Base-by-base conservation (phyloP, 2,888 invertebrate genomes). In the Ophion obscuratus region DNA sequence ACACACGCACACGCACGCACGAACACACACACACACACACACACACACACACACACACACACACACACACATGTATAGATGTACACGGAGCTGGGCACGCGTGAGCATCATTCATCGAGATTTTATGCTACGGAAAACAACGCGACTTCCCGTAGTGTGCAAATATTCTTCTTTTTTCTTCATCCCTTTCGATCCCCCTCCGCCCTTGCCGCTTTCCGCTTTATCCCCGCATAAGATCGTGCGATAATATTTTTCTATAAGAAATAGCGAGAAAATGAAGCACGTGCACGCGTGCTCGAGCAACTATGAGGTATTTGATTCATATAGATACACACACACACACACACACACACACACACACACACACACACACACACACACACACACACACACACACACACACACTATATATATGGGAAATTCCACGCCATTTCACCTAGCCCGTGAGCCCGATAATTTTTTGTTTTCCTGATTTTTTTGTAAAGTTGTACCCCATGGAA, bases 71-170 rank as follows among this genome's bases (percentile, higher is more conserved):
- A 24, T 1, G 2, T 31, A 31, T 31, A 31, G 3, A 31, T 20
- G 27, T 6, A 47, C n/a, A 24, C 57, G 68, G 44, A 78, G 71
- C 11, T 24, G 71, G 85, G 83, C 83, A 83, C 85, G 83, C 83
- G 80, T 73, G 78, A 80, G 80, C 83, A 80, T 85, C 70, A 71
- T 85, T 79, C 79, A 82, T 83, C 71, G 83, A 71, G 53, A 85
- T 85, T 83, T 85, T 83, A 82, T 76, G 75, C 78, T 44, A 6
- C 77, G 75, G 71, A 82, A 78, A 77, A 76, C 70, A 79, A 80
- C 62, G 66, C 40, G 78, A 68, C 47, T 75, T 74, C 79, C 82
- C 75, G 85, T 70, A 31, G 78, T 66, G 78, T 66, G 31, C 74
- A 36, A 44, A 31, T 64, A n/a, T 47, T 64, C 31, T 10, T 44